Evolutionary conservation across 2,797 vertebrate genomes (phyloP), one percentile per base, ranked within the genome.

Genomic region (Sparus aurata): DNA sequence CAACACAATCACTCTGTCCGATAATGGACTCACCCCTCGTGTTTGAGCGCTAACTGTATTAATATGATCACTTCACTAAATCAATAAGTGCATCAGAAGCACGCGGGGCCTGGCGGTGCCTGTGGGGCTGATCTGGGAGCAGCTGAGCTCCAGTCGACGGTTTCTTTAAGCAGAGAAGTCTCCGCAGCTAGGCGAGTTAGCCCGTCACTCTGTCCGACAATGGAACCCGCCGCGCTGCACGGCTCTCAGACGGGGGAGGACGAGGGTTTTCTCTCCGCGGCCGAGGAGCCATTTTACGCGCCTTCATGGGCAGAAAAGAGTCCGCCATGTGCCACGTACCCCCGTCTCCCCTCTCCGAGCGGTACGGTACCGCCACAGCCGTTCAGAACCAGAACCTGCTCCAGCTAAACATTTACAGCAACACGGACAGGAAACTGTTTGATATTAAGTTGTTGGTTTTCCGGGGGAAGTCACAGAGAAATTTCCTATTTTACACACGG

Each of bases 391-490:
- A 46, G 1, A 1, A 20, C 16, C 16, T 1, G 3, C 41, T 4
- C 17, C 57, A n/a, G 59, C 58, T 1, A 49, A 41, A 79, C 79
- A 63, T 80, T 83, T 57, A 73, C 75, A 66, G 38, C 47, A 34
- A 16, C 80, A 82, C 88, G 30, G 79, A 94, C 94, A 95, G 94
- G 95, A 95, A 95, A 93, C 92, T 77, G 88, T 92, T 89, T 91
- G 92, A 92, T 93, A 91, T 94, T 89, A 93, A 94, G 90, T 92
- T 91, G 94, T 89, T 87, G 92, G 91, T 95, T 95, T 95, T 95
- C 95, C 94, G 94, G 94, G 87, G 95, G 94, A 95, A 95, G 95
- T 95, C 94, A 87, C 59, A 75, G 43, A 93, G 90, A 95, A 94
- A 94, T 92, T 83, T 92, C 92, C 93, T 93, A 93, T 95, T 95